Evolutionary conservation across 2,888 invertebrate species (phyloP).

Genomic region (Caenorhabditis virilis): DNA sequence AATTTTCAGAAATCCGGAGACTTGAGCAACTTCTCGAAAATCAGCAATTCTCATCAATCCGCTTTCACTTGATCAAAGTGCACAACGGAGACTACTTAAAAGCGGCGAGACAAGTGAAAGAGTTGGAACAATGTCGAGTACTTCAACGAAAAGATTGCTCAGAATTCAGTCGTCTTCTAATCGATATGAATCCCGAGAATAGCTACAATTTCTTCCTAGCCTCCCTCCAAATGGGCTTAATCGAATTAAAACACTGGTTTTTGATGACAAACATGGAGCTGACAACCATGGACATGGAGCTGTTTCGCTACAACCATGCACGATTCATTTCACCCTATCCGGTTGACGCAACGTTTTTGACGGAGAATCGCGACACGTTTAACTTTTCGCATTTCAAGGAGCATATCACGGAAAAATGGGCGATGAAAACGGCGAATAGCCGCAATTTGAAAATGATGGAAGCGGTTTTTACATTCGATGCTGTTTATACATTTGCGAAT

Average conservation of each 20-base stretch:
- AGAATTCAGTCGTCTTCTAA: slow-evolving; percentile 63
- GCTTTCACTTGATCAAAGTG: slow-evolving; percentile 63
- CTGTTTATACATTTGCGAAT: slow-evolving; percentile 55
- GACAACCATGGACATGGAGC: slow-evolving; percentile 64
- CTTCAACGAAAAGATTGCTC: slow-evolving; percentile 60
- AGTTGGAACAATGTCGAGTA: slow-evolving; percentile 62
- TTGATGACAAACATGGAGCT: slow-evolving; percentile 66
- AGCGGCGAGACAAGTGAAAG: slow-evolving; percentile 63
- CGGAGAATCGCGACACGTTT: slow-evolving; percentile 45
- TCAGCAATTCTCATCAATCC: slow-evolving; percentile 56
- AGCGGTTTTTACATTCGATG: slow-evolving; percentile 56
- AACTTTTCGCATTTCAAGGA: slow-evolving; percentile 48
- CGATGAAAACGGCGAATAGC: slow-evolving; percentile 41
- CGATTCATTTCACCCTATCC: slow-evolving; percentile 65
- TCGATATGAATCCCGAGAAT: slow-evolving; percentile 64
- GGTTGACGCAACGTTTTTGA: slow-evolving; percentile 54
- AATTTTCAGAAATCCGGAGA: slow-evolving; percentile 57
- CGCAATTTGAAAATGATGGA: slow-evolving; percentile 53
- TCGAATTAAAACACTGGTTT: slow-evolving; percentile 68
- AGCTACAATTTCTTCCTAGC: slow-evolving; percentile 64
- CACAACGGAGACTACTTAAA: slow-evolving; percentile 59
- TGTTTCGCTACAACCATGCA: slow-evolving; percentile 68
- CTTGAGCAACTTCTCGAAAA: slow-evolving; percentile 62
- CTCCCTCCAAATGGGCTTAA: slow-evolving; percentile 67
- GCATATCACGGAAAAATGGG: slow-evolving; percentile 46